Evolutionary conservation across 2,888 invertebrate genomes (phyloP).

Genomic region (Busseola fusca): DNA sequence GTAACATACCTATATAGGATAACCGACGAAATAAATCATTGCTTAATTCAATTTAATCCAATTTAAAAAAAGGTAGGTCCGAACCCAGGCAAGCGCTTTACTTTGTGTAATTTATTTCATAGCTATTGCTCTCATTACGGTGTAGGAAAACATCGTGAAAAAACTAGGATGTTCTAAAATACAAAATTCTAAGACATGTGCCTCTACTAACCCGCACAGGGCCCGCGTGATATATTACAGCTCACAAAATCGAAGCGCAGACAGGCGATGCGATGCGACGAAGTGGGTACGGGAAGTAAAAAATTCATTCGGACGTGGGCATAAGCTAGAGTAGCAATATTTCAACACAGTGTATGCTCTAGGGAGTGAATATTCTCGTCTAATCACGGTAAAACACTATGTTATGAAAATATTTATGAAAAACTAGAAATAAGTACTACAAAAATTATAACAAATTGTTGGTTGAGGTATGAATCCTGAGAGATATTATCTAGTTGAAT

Average conservation of each 20-base stretch:
- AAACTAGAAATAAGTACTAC: conserved; percentile 10
- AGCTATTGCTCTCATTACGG: not conserved
- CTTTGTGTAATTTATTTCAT: not conserved
- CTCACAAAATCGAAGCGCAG: too few species aligned
- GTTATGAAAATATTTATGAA: conserved; percentile 36
- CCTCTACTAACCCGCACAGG: not conserved
- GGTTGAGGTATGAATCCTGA: conserved; percentile 7
- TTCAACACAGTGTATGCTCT: conserved; percentile 14
- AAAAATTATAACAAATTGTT: conserved; percentile 7
- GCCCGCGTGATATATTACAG: too few species aligned
- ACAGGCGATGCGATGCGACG: too few species aligned
- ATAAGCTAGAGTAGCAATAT: not conserved
- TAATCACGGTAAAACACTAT: conserved; percentile 27
- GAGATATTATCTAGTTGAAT: not conserved
- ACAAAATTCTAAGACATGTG: not conserved
- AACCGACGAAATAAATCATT: too few species aligned
- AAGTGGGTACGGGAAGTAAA: too few species aligned
- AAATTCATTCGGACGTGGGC: too few species aligned
- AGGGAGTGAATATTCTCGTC: conserved; percentile 8
- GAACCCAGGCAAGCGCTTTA: too few species aligned
- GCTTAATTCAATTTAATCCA: too few species aligned
- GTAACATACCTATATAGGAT: too few species aligned
- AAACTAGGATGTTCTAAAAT: not conserved
- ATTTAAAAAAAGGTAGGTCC: too few species aligned
- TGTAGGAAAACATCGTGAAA: not conserved